A percentile compares a stretch with the other conserved stretches of the same genome.
These are phyloP conservation scores for Volucella zonaria DNA, from an alignment of 2,888 invertebrate species.

Conservation along the genomic window DNA sequence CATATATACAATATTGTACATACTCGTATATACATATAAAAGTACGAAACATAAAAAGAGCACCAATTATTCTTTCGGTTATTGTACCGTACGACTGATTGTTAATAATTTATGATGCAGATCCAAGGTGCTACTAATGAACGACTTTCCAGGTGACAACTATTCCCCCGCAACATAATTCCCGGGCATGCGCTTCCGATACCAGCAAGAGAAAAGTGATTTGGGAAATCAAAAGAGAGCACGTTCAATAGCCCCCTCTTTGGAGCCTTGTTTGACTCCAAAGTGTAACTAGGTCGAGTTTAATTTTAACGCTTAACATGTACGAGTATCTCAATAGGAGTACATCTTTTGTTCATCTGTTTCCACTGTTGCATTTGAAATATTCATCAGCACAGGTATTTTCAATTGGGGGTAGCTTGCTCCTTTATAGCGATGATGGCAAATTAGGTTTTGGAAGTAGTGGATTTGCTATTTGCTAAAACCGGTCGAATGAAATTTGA, in stretches of 20 bases:
- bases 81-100: constrained; percentile 29
- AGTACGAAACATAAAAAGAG: constrained; percentile 42
- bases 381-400: constrained; percentile 24
- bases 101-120: constrained; percentile 63
- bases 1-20: not conserved
- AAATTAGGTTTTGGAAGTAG: too few species aligned
- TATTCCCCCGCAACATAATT: constrained; percentile 41
- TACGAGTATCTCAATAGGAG: not conserved
- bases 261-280: constrained; percentile 37
- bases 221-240: constrained; percentile 2
- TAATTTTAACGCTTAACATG: constrained; percentile 38
- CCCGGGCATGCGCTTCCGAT: constrained; percentile 57
- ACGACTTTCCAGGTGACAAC: constrained; percentile 40
- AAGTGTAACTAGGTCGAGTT: constrained; percentile 70
- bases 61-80: constrained; percentile 40
- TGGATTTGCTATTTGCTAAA: not conserved
- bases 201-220: not conserved
- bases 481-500: constrained; percentile 41
- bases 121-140: constrained; percentile 38
- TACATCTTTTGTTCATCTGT: not conserved
- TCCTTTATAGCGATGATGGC: too few species aligned
- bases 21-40: constrained; percentile 31
- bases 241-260: not conserved
- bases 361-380: constrained; percentile 12
- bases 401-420: not conserved